These are phyloP conservation scores for Anas platyrhynchos DNA, from an alignment of 2,113 vertebrate species.

Conservation along the genomic window DNA sequence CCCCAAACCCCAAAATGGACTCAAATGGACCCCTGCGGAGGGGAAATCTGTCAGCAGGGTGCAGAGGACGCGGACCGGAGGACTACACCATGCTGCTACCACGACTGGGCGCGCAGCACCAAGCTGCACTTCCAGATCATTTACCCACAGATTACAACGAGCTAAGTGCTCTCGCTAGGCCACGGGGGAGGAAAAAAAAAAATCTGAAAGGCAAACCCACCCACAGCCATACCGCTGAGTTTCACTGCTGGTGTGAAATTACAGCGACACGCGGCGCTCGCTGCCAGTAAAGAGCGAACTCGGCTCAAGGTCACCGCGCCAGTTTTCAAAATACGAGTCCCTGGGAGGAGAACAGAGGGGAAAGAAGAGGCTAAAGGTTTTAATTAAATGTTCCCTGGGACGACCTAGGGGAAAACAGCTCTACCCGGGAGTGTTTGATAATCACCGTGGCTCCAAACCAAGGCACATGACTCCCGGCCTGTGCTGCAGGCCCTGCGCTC, in stretches of 20 bases:
- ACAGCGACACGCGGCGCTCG: not conserved
- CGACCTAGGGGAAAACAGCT: not conserved
- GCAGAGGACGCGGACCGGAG: not conserved
- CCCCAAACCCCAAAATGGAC: not conserved
- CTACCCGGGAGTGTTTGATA: not conserved
- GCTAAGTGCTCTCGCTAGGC: not conserved
- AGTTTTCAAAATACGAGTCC: slow-evolving; percentile 57
- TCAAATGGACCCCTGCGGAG: not conserved
- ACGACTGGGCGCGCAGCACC: not conserved
- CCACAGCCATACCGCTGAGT: not conserved
- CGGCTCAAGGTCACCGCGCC: not conserved
- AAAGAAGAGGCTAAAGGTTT: slow-evolving; percentile 19
- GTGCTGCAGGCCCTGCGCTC: not conserved
- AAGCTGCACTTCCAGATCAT: not conserved
- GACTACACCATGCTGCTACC: not conserved
- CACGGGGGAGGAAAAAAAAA: not conserved
- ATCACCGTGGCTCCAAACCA: not conserved
- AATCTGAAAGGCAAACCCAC: not conserved
- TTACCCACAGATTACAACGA: not conserved
- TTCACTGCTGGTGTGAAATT: not conserved
- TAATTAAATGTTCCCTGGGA: slow-evolving; percentile 12
- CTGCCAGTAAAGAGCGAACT: not conserved
- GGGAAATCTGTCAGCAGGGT: not conserved
- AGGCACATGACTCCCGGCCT: not conserved
- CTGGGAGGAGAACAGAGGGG: not conserved